phyloP scores from a whole-genome alignment of 2,797 vertebrate genomes.

The Florisuga fusca region DNA sequence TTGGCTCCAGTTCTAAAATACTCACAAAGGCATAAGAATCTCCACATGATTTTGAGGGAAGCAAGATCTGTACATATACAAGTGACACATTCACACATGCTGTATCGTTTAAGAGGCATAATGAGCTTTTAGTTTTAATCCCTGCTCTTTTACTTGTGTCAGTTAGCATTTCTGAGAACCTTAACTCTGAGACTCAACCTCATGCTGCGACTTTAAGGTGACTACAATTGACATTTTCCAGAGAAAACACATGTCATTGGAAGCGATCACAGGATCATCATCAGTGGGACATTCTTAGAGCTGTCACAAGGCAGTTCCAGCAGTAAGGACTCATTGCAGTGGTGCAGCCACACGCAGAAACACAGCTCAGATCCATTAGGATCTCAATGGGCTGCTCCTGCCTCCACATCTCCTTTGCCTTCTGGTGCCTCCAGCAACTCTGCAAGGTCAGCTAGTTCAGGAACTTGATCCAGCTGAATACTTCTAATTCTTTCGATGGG shows the following conservation, averaged over 20 bases:
- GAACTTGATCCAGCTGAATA: not conserved
- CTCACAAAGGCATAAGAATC: conserved; percentile 49
- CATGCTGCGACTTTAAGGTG: not conserved
- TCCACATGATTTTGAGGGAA: conserved; percentile 46
- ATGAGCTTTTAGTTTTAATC: not conserved
- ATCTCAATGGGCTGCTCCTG: not conserved
- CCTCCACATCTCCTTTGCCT: not conserved
- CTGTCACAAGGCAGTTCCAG: not conserved
- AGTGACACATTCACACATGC: conserved; percentile 23
- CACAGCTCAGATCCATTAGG: fast-evolving
- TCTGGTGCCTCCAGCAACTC: not conserved
- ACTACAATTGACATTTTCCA: not conserved
- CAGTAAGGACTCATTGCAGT: not conserved
- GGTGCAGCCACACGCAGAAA: not conserved
- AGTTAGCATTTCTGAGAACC: not conserved
- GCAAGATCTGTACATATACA: not conserved
- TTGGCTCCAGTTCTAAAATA: conserved; percentile 42
- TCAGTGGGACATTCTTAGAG: not conserved
- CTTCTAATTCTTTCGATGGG: not conserved
- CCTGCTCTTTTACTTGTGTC: not conserved
- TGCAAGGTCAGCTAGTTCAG: not conserved
- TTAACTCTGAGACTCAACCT: not conserved
- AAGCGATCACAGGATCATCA: not conserved
- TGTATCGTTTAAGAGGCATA: conserved; percentile 34
- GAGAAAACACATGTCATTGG: fast-evolving